Evolutionary conservation across 2,113 vertebrate genomes (phyloP).

Genomic region (Takifugu bimaculatus): DNA sequence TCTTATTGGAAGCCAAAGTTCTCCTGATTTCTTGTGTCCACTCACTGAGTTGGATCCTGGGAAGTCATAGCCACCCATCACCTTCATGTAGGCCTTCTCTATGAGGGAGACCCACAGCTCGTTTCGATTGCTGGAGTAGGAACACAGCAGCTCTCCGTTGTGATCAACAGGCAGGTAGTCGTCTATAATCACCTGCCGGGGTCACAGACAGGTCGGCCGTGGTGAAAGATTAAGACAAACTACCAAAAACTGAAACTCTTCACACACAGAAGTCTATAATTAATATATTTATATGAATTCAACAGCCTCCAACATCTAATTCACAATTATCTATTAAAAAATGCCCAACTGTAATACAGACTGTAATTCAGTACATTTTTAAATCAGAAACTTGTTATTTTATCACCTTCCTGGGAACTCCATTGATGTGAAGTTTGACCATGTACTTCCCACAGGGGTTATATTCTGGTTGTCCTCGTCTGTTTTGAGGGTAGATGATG

Average conservation of each 20-base stretch:
- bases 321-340: no score
- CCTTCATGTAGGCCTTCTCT: slow-evolving; percentile 99
- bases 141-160: slow-evolving; percentile 93
- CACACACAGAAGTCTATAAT: no score
- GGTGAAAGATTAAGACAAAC: not conserved
- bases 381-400: not conserved
- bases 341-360: no score
- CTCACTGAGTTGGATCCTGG: slow-evolving; percentile 98
- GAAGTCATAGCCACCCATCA: slow-evolving; percentile 99
- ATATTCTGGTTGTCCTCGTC: slow-evolving; percentile 92
- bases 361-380: no score
- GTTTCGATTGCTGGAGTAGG: slow-evolving; percentile 96
- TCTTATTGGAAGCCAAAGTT: not conserved
- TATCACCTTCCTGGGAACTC: slow-evolving; percentile 93
- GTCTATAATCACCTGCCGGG: slow-evolving; percentile 91
- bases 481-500: slow-evolving; percentile 98
- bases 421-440: slow-evolving; percentile 98
- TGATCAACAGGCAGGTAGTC: slow-evolving; percentile 92
- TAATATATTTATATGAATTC: no score
- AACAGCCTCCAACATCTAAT: no score
- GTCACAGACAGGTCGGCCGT: accelerated
- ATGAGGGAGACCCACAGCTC: slow-evolving; percentile 98
- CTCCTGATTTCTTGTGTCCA: slow-evolving; percentile 12
- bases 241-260: not conserved
- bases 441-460: slow-evolving; percentile 99